Base-by-base conservation (phyloP, 2,113 vertebrate genomes). In the Calidris pugnax region DNA sequence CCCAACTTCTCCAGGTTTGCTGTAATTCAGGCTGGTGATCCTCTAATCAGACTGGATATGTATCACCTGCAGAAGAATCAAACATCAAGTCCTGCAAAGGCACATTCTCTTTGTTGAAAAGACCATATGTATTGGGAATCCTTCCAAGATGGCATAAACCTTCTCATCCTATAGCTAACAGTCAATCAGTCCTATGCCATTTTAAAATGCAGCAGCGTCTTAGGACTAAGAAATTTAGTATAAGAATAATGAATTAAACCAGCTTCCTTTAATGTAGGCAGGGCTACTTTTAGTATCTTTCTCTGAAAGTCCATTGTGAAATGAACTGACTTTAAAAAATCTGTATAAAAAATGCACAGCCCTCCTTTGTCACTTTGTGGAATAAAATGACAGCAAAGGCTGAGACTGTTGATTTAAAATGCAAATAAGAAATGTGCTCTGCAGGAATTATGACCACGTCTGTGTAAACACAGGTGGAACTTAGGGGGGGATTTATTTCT, bases 361-460 rank as follows among this genome's bases (percentile, higher is more conserved):
- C 3, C 8, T 76, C 51, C 10, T 76, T 84, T 74, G 56, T 85
- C 87, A 80, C 41, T 67, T 91, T 84, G 30, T 84, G 28, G 45
- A 73, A 97, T 57, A 85, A 83, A 97, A 67, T 87, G 62, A 71
- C 85, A 93, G 22, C 41, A 76, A 63, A 91, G 50, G 6, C 41
- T 91, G 50, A 87, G 72, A n/a, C 22, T 71, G 39, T 95, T 97
- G 69, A 89, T 92, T 96, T 97, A 92, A 95, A 97, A 97, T 95
- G 76, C 47, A 97, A 95, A 81, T 66, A 86, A 45, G 63, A 90
- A 95, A 87, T 22, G 37, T 57, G 30, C 27, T 85, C 50, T 78
- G 27, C 39, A 89, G 73, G 57, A 91, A 56, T 91, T n/a, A 64
- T 9, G 50, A 95, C 64, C 75, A 81, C 35, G 39, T 94, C 41